Conservation (phyloP, 1,140 invertebrate genomes). For the Augochlora pura region DNA sequence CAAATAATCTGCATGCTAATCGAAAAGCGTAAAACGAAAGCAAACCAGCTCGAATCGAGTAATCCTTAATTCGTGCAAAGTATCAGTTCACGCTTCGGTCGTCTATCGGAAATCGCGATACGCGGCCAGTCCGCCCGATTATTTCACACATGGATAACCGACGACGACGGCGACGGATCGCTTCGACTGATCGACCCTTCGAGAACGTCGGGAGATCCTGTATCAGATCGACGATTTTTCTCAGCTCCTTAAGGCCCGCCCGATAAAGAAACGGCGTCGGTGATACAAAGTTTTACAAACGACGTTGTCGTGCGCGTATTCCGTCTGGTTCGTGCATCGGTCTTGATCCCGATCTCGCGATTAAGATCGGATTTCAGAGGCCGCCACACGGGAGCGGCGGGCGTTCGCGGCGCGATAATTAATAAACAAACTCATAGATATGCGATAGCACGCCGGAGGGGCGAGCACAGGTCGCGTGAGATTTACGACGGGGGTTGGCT, state of each 20-base stretch:
- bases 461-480: slow-evolving; percentile 61
- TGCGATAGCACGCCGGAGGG: slow-evolving; percentile 56
- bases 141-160: not conserved
- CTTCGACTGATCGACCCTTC: not conserved
- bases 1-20: no score
- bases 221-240: slow-evolving; percentile 31
- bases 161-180: not conserved
- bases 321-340: slow-evolving; percentile 34
- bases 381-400: not conserved
- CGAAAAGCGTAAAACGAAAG: no score
- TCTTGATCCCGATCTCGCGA: slow-evolving; percentile 46
- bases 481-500: slow-evolving; percentile 63
- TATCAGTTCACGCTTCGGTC: no score
- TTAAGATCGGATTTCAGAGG: slow-evolving; percentile 53
- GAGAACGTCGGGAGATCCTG: not conserved
- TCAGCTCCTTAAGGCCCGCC: not conserved
- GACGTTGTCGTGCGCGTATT: slow-evolving; percentile 28
- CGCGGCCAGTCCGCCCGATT: no score
- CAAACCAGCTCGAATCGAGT: no score
- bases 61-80: no score
- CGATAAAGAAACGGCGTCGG: slow-evolving; percentile 17
- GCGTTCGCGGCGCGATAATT: slow-evolving; percentile 59
- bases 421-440: slow-evolving; percentile 73
- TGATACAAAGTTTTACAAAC: slow-evolving; percentile 12
- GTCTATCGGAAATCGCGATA: no score